Base-by-base conservation (phyloP, 2,797 vertebrate species). In the Stomatorhinus walkeri region DNA sequence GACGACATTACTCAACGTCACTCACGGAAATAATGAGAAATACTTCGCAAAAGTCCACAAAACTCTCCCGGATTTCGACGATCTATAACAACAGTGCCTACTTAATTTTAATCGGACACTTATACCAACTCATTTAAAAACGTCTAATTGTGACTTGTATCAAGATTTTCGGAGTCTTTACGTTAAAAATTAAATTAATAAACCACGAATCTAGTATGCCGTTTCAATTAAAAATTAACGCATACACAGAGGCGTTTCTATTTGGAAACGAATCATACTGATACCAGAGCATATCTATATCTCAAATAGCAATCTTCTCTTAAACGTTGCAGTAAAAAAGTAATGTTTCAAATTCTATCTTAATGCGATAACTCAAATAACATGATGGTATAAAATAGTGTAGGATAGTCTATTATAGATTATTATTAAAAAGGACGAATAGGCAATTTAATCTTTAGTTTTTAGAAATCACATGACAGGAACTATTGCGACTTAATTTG, bases 21-120 rank as follows among this genome's bases (percentile, higher is more conserved):
- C 3, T 90, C 79, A 93, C 95, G 94, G 93, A 94, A 93, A 93
- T 86, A n/a, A 43, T 43, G 14, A 43, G 72, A 46, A 43, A n/a
- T 46, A 19, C 72, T 79, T 46, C 2, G 12, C 72, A 43, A 40
- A 79, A 79, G 5, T 5, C 5, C 32, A 40, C 49, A 61, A 56
- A 61, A 32, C 28, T 28, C 83, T 59, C n/a, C 46, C 16, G 1
- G 14, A 16, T 36, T n/a, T 32, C 7, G 64, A 8, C 48, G 19
- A 40, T 36, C n/a, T 72, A 7, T 6, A 76, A 76, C 32, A 28
- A 28, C 19, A 68, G 36, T 14, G 28, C 12, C 64, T 32, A 28
- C 64, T 16, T 72, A 72, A 72, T 72, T 72, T 72, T 36, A 6
- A 36, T 36, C 12, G 1, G 28, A 32, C 28, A 72, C 2, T 79